Conservation (phyloP, 1,140 invertebrate genomes). For the Drosophila funebris region DNA sequence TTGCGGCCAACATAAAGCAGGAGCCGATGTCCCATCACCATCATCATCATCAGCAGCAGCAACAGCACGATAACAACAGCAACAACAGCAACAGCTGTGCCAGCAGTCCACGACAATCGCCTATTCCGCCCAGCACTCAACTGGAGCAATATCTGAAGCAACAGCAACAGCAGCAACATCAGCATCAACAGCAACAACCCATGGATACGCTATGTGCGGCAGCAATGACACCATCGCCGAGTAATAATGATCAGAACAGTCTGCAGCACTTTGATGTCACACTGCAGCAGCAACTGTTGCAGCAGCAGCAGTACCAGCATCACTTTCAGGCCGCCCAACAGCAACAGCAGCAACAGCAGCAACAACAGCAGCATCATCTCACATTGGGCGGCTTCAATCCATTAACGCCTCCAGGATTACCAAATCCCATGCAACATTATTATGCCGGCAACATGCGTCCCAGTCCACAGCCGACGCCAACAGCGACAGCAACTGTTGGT, state of each 20-base stretch:
- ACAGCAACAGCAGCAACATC: constrained; percentile 63
- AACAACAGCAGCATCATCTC: constrained; percentile 69
- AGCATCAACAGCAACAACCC: constrained; percentile 60
- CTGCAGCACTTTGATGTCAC: constrained; percentile 69
- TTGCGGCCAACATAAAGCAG: constrained; percentile 72
- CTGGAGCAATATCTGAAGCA: constrained; percentile 76
- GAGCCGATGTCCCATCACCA: constrained; percentile 64
- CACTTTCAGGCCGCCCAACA: constrained; percentile 78
- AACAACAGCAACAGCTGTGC: constrained; percentile 47
- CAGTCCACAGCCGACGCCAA: constrained; percentile 72
- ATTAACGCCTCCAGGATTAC: constrained; percentile 84
- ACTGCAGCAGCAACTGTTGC: constrained; percentile 74
- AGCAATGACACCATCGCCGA: constrained; percentile 84
- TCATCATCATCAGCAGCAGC: constrained; percentile 20
- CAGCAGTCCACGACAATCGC: constrained; percentile 63
- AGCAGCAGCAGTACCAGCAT: constrained; percentile 79
- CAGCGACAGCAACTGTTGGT: constrained; percentile 1
- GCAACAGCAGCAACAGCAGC: constrained; percentile 57
- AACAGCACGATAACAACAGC: not conserved
- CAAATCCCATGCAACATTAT: constrained; percentile 82
- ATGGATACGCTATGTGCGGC: constrained; percentile 70
- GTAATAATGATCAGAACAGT: constrained; percentile 84
- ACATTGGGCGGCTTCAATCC: constrained; percentile 82
- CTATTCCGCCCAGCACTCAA: constrained; percentile 42
- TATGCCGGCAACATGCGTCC: constrained; percentile 83